Percentiles rank a stretch among this genome's conserved stretches.
Conservation (phyloP, 2,113 vertebrate species). For the Calyptommatus sinebrachiatus region DNA sequence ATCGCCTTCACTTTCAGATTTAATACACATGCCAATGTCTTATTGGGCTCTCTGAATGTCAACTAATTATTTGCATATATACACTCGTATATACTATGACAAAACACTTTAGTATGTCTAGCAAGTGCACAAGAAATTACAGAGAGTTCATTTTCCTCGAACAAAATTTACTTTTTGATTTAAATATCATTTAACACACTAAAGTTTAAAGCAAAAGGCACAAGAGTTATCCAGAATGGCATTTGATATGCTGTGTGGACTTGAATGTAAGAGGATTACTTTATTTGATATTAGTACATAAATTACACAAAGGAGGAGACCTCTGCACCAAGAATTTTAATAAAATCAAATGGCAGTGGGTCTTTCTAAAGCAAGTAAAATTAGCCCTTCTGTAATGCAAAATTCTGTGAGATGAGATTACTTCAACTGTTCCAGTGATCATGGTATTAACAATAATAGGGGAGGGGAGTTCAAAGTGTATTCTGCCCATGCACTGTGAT, state of each 20-base stretch:
- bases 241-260: conserved; percentile 18
- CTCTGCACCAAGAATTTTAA: not conserved
- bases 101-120: not conserved
- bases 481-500: too few relatives aligned
- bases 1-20: conserved; percentile 2
- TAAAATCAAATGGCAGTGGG: not conserved
- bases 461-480: too few relatives aligned
- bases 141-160: not conserved
- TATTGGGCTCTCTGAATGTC: conserved; percentile 1
- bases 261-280: conserved; percentile 6
- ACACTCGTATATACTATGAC: too few relatives aligned
- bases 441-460: not conserved
- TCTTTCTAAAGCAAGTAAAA: not conserved
- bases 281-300: conserved; percentile 19
- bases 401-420: not conserved
- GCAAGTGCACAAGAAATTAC: not conserved
- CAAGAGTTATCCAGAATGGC: conserved; percentile 12
- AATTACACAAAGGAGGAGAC: conserved; percentile 10
- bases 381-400: not conserved
- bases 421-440: conserved; percentile 7
- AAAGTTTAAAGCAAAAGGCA: conserved; percentile 1
- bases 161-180: not conserved
- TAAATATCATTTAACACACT: conserved; percentile 19
- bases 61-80: not conserved
- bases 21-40: not conserved